Evolutionary conservation across 2,113 vertebrate genomes (phyloP).

Genomic region (Rhabdornis inornatus): DNA sequence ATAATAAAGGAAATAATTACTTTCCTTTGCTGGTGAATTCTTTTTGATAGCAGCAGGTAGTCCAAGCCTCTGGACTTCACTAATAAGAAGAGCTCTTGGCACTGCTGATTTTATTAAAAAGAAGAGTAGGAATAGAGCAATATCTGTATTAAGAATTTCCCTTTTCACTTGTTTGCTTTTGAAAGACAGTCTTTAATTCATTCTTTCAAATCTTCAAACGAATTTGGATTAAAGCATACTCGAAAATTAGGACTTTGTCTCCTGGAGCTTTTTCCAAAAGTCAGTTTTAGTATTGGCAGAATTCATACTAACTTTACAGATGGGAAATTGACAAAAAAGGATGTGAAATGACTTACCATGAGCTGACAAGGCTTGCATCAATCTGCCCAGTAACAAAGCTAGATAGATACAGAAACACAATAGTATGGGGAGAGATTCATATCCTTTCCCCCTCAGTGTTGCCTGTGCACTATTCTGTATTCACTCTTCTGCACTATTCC

Average conservation of each 20-base stretch:
- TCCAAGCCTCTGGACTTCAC: not conserved
- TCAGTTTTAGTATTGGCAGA: not conserved
- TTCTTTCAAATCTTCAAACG: not conserved
- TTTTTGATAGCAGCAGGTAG: not conserved
- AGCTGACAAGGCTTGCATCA: not conserved
- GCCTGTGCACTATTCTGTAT: not conserved
- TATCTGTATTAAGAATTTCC: not conserved
- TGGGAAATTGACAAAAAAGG: not conserved
- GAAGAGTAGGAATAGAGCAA: not conserved
- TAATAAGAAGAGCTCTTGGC: not conserved
- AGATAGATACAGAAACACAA: not conserved
- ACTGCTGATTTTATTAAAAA: not conserved
- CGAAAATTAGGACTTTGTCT: not conserved
- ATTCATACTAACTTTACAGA: not conserved
- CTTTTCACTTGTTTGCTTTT: not conserved
- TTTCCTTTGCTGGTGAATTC: not conserved
- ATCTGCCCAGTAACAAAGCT: not conserved
- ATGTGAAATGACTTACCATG: not conserved
- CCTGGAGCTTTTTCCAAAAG: not conserved
- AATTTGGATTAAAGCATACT: not conserved
- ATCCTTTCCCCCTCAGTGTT: not conserved
- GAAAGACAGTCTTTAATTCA: not conserved
- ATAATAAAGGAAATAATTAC: not conserved
- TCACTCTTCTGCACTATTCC: not conserved
- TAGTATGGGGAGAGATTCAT: fast-evolving